Percentiles rank a stretch among this genome's conserved stretches.
Evolutionary conservation across 2,888 invertebrate species (phyloP).

Genomic region (Chalcosyrphus nemorum): DNA sequence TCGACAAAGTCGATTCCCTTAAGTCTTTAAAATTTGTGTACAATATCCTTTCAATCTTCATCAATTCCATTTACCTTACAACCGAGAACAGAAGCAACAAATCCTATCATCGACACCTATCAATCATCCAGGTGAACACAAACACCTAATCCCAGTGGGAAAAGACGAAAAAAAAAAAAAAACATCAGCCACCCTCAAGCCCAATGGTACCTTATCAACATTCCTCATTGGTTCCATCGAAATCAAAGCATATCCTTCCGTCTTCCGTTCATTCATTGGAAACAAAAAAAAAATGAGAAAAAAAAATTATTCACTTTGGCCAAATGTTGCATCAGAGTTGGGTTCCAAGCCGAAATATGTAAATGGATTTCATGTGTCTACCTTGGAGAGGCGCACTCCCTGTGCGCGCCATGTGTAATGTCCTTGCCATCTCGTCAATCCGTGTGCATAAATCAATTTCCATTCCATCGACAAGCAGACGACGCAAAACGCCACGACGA

Average conservation of each 20-base stretch:
- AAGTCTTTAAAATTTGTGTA: neutral
- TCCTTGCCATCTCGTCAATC: constrained; percentile 54
- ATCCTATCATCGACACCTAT: constrained; percentile 50
- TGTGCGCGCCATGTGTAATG: constrained; percentile 23
- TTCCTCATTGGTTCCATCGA: constrained; percentile 45
- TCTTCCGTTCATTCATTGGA: constrained; percentile 19
- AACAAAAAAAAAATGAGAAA: neutral
- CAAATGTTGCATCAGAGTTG: constrained; percentile 4
- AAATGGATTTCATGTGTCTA: constrained; percentile 31
- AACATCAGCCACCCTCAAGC: neutral
- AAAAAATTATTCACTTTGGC: constrained; percentile 5
- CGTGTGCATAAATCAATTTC: constrained; percentile 71
- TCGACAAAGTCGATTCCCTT: too few species aligned
- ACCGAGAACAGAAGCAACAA: constrained; percentile 23
- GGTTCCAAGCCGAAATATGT: constrained; percentile 29
- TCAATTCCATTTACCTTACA: neutral
- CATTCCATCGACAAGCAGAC: constrained; percentile 34
- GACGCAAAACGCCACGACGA: constrained; percentile 12
- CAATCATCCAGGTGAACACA: constrained; percentile 60
- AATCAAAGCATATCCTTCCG: constrained; percentile 25
- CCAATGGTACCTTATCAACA: neutral
- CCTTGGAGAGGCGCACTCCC: neutral
- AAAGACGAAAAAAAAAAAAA: constrained; percentile 26
- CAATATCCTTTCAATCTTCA: neutral
- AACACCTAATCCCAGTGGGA: constrained; percentile 49